These are phyloP conservation scores for Acleris emargana DNA, from an alignment of 2,888 invertebrate genomes.

Conservation along the genomic window DNA sequence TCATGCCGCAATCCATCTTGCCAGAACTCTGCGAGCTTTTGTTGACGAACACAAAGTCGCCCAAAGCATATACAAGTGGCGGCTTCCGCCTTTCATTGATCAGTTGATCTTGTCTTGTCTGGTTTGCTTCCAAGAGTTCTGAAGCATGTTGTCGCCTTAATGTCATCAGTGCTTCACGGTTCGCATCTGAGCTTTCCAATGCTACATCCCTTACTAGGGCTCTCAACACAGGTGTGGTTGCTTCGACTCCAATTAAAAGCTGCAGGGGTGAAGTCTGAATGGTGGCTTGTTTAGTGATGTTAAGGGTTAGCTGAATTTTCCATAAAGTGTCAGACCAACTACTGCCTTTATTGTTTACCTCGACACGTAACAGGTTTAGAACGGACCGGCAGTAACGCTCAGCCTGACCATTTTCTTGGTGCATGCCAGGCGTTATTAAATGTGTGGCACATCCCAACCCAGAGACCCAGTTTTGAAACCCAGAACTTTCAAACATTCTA, in stretches of 20 bases:
- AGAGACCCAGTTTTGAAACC: not conserved
- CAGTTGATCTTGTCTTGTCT: not conserved
- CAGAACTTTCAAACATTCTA: not conserved
- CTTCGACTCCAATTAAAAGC: not conserved
- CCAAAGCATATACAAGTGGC: slow-evolving; percentile 6
- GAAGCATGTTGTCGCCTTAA: not conserved
- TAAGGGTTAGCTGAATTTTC: not conserved
- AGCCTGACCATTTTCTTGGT: not conserved
- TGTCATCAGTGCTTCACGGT: not conserved
- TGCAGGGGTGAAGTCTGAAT: not conserved
- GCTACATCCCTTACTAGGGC: not conserved
- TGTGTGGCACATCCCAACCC: not conserved
- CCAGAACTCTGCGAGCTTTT: slow-evolving; percentile 19
- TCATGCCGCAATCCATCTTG: slow-evolving; percentile 27
- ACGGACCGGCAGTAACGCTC: not conserved
- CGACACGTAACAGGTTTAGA: not conserved
- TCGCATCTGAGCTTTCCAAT: not conserved
- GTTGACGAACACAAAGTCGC: slow-evolving; percentile 17
- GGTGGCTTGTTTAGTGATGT: not conserved
- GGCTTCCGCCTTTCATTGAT: slow-evolving; percentile 9
- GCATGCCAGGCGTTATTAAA: not conserved
- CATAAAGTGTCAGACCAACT: not conserved
- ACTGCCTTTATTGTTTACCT: not conserved
- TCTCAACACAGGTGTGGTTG: not conserved
- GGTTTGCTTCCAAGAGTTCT: not conserved